A percentile compares a stretch with the other conserved stretches of the same genome.
Evolutionary conservation across 2,113 vertebrate genomes (phyloP).

Genomic region (Lipotes vexillifer): DNA sequence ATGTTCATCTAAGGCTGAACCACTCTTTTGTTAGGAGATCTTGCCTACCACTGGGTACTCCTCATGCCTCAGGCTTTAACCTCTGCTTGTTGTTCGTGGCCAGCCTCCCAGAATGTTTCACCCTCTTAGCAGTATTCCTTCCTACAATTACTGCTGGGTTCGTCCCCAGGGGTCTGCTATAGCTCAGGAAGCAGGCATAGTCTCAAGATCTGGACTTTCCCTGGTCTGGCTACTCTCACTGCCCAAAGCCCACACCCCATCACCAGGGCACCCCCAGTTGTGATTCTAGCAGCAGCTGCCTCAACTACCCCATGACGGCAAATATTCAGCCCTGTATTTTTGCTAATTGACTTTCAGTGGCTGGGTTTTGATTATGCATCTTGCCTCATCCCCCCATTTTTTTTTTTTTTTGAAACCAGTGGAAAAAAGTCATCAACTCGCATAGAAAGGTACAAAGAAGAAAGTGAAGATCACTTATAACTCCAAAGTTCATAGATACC

Average conservation of each 20-base stretch:
- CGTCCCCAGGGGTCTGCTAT: not conserved
- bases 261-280: not conserved
- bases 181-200: not conserved
- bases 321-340: not conserved
- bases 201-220: not conserved
- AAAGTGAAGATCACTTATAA: not conserved
- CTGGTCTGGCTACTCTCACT: not conserved
- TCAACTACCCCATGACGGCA: not conserved
- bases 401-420: not conserved
- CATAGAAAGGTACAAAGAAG: not conserved
- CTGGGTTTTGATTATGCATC: not conserved
- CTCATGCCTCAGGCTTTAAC: not conserved
- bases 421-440: not conserved
- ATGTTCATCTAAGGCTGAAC: not conserved
- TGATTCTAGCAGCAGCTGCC: not conserved
- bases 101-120: not conserved
- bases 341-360: not conserved
- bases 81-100: not conserved
- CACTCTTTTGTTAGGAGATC: not conserved
- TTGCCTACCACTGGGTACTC: not conserved
- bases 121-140: not conserved
- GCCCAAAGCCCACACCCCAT: not conserved
- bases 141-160: not conserved
- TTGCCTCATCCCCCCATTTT: not conserved
- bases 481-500: not conserved